Percentiles rank a stretch among this genome's conserved stretches.
These are phyloP conservation scores for Geophilus truncorum DNA, from an alignment of 2,888 invertebrate genomes.

Conservation along the genomic window DNA sequence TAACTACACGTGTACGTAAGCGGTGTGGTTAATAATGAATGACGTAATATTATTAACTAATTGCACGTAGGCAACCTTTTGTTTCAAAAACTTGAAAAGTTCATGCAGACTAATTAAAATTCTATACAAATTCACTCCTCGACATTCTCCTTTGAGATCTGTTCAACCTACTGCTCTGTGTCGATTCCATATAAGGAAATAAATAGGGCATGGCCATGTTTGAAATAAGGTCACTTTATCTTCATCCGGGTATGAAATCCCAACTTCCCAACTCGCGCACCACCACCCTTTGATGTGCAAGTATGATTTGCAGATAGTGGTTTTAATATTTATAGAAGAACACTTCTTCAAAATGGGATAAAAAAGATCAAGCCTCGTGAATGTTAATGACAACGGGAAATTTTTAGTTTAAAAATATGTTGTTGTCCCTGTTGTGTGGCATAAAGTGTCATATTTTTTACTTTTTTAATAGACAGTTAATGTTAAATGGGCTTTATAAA, in stretches of 20 bases:
- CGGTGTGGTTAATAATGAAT: not conserved
- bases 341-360: not conserved
- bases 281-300: not conserved
- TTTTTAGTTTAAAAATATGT: too few relatives aligned
- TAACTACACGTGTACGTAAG: not conserved
- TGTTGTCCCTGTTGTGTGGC: too few relatives aligned
- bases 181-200: not conserved
- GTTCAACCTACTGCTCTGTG: not conserved
- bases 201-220: constrained; percentile 3
- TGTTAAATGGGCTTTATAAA: too few relatives aligned
- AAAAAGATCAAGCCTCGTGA: not conserved
- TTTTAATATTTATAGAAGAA: not conserved
- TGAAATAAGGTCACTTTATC: not conserved
- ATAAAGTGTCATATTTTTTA: too few relatives aligned
- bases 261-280: not conserved
- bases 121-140: not conserved
- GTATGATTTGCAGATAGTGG: not conserved
- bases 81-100: too few relatives aligned
- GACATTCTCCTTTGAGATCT: not conserved
- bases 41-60: not conserved
- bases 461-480: too few relatives aligned
- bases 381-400: too few relatives aligned
- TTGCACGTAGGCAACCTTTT: not conserved
- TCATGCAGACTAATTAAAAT: not conserved
- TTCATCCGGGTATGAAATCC: not conserved